Percentiles rank a stretch among this genome's conserved stretches.
These are phyloP conservation scores for Nezara viridula DNA, from an alignment of 2,888 invertebrate genomes.

Conservation along the genomic window DNA sequence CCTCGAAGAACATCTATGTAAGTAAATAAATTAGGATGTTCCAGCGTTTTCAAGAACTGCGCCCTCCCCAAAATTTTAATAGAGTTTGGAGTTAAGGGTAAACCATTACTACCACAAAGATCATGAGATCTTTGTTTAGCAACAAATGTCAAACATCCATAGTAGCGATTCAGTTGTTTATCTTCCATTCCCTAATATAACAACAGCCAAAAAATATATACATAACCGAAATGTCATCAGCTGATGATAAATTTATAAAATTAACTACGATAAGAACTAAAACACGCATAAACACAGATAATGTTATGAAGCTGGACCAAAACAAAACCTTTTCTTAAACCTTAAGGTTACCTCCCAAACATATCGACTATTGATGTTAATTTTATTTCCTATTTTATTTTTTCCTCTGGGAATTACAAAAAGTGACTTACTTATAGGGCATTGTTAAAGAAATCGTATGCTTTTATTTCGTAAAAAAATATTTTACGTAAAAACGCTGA, in stretches of 20 bases:
- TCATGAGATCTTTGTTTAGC: constrained; percentile 91
- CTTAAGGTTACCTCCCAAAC: not conserved
- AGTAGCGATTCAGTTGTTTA: constrained; percentile 43
- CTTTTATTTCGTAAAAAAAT: not conserved
- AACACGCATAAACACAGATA: not conserved
- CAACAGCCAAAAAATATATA: not conserved
- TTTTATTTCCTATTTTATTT: not conserved
- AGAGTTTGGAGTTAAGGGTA: constrained; percentile 96
- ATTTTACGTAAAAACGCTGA: not conserved
- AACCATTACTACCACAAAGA: constrained; percentile 94
- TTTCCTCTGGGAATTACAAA: not conserved
- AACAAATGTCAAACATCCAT: constrained; percentile 78
- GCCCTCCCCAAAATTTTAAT: constrained; percentile 93
- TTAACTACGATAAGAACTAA: not conserved
- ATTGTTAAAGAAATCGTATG: not conserved
- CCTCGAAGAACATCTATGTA: constrained; percentile 93
- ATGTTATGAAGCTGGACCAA: not conserved
- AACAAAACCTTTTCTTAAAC: constrained; percentile 18
- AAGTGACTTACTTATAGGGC: not conserved
- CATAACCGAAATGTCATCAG: constrained; percentile 39
- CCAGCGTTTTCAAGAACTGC: constrained; percentile 83
- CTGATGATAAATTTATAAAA: not conserved
- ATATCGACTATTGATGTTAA: not conserved
- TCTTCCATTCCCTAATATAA: constrained; percentile 50
- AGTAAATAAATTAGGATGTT: constrained; percentile 86